Conservation (phyloP, 2,888 invertebrate species). For the Petrolisthes cinctipes region DNA sequence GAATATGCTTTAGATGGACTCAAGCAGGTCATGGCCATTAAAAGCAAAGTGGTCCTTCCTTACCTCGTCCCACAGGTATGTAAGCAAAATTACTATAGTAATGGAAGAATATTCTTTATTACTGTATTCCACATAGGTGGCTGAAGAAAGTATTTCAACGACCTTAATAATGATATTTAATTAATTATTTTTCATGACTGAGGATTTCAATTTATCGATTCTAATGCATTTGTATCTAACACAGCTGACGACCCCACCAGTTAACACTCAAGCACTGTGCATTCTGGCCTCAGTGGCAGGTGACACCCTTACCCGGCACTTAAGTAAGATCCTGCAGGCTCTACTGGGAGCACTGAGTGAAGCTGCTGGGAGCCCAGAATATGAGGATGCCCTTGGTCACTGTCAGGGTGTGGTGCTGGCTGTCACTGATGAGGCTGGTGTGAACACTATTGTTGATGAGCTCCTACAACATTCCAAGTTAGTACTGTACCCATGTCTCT, state of each 20-base stretch:
- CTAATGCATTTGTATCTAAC: too few relatives aligned
- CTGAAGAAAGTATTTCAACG: not conserved
- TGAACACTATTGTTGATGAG: conserved; percentile 88
- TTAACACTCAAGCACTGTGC: conserved; percentile 93
- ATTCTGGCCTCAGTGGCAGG: conserved; percentile 95
- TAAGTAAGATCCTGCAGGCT: conserved; percentile 92
- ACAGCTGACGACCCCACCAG: conserved; percentile 85
- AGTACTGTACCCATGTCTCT: not conserved
- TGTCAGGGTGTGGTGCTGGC: conserved; percentile 94
- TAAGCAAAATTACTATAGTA: not conserved
- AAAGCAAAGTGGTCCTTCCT: conserved; percentile 93
- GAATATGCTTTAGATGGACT: conserved; percentile 95
- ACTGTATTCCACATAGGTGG: not conserved
- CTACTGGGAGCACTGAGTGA: conserved; percentile 82
- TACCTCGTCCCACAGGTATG: conserved; percentile 84
- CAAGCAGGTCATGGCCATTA: conserved; percentile 96
- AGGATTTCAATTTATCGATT: too few relatives aligned
- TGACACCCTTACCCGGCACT: conserved; percentile 88
- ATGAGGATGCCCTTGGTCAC: conserved; percentile 79
- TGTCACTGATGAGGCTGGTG: conserved; percentile 87
- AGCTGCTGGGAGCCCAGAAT: conserved; percentile 78
- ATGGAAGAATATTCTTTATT: too few relatives aligned
- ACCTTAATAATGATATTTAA: not conserved
- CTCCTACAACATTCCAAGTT: conserved; percentile 81
- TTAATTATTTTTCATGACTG: too few relatives aligned